Conservation (phyloP, 2,113 vertebrate species). For the Platycercus adscitus region DNA sequence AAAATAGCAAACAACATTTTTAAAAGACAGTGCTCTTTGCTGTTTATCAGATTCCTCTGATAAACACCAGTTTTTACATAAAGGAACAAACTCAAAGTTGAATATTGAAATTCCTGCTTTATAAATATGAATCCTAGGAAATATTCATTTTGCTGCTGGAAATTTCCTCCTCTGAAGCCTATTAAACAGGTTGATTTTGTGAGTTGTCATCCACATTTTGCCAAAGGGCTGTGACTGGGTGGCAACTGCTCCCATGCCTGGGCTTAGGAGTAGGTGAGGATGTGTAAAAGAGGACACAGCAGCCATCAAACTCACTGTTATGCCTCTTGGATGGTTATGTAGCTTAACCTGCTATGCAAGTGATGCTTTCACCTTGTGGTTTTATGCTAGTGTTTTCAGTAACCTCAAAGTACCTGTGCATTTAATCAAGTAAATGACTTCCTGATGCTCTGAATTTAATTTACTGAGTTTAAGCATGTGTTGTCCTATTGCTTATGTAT, state of each 20-base stretch:
- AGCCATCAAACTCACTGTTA: fast-evolving
- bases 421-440: slow-evolving; percentile 26
- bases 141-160: neutral
- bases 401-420: neutral
- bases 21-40: neutral
- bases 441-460: neutral
- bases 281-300: fast-evolving
- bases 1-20: neutral
- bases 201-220: fast-evolving
- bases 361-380: neutral
- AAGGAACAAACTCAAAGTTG: neutral
- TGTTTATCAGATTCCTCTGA: neutral
- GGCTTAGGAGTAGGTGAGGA: neutral
- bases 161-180: neutral
- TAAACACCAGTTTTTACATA: neutral
- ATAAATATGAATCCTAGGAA: neutral
- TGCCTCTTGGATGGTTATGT: neutral
- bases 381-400: neutral
- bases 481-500: neutral
- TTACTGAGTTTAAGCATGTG: neutral
- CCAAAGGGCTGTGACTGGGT: neutral
- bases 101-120: neutral
- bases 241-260: neutral
- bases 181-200: neutral
- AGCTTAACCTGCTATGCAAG: neutral